Percentiles rank a stretch among this genome's conserved stretches.
Evolutionary conservation across 2,888 invertebrate genomes (phyloP).

Genomic region (Hydriomena furcata): DNA sequence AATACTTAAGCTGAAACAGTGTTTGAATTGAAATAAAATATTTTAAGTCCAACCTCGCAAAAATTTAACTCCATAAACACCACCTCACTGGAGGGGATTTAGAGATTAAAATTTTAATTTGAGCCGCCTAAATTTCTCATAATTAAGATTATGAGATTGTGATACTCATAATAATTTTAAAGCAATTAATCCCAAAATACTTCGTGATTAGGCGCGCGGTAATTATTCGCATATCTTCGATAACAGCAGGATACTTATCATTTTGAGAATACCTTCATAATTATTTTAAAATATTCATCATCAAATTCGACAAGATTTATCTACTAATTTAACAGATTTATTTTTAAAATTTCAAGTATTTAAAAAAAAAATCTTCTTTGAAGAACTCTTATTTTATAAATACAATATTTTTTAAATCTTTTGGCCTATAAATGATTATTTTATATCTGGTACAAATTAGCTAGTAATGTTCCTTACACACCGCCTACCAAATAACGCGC

Average conservation of each 20-base stretch:
- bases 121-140: slow-evolving; percentile 70
- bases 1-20: background rate
- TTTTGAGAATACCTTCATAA: slow-evolving; percentile 4
- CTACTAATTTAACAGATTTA: too few relatives aligned
- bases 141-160: slow-evolving; percentile 81
- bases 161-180: slow-evolving; percentile 76
- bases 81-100: slow-evolving; percentile 57
- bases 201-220: slow-evolving; percentile 53
- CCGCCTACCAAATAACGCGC: background rate
- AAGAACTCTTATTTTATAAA: too few relatives aligned
- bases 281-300: slow-evolving; percentile 1
- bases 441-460: too few relatives aligned
- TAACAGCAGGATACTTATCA: slow-evolving; percentile 14
- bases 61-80: slow-evolving; percentile 56
- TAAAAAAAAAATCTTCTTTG: too few relatives aligned
- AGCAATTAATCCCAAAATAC: slow-evolving; percentile 78
- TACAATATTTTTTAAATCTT: too few relatives aligned
- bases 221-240: slow-evolving; percentile 61
- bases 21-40: slow-evolving; percentile 33
- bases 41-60: slow-evolving; percentile 38
- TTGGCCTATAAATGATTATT: too few relatives aligned
- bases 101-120: slow-evolving; percentile 77
- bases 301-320: background rate
- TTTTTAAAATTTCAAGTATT: too few relatives aligned
- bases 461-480: background rate